A percentile compares a stretch with the other conserved stretches of the same genome.
Conservation (phyloP, 2,113 vertebrate species). For the Megalops atlanticus region DNA sequence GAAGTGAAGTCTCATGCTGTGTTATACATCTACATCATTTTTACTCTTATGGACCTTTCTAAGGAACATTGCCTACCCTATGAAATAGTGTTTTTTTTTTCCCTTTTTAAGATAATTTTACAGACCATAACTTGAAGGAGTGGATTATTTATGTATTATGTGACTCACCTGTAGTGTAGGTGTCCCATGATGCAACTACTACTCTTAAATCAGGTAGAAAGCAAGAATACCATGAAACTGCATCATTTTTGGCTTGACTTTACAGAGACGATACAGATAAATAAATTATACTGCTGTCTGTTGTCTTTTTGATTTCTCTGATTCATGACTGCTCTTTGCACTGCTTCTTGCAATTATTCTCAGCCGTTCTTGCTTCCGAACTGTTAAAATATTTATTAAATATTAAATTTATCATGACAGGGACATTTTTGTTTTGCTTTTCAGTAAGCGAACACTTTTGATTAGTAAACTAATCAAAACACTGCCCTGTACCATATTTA, state of each 20-base stretch:
- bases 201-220: background rate
- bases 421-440: background rate
- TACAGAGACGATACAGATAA: background rate
- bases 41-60: too few species aligned
- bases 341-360: background rate
- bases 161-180: background rate
- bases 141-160: background rate
- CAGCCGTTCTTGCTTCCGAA: background rate
- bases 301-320: background rate
- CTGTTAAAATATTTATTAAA: slow-evolving; percentile 13
- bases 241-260: background rate
- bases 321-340: background rate
- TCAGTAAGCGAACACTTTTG: background rate
- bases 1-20: too few species aligned
- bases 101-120: background rate
- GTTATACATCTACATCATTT: too few species aligned
- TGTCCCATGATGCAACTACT: background rate
- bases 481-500: background rate
- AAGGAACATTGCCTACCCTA: too few species aligned
- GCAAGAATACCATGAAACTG: background rate
- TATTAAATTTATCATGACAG: background rate
- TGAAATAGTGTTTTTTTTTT: background rate
- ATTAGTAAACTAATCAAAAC: background rate
- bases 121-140: too few species aligned
- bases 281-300: slow-evolving; percentile 22